Conservation (phyloP, 2,888 invertebrate genomes). For the Cordilura impudica region DNA sequence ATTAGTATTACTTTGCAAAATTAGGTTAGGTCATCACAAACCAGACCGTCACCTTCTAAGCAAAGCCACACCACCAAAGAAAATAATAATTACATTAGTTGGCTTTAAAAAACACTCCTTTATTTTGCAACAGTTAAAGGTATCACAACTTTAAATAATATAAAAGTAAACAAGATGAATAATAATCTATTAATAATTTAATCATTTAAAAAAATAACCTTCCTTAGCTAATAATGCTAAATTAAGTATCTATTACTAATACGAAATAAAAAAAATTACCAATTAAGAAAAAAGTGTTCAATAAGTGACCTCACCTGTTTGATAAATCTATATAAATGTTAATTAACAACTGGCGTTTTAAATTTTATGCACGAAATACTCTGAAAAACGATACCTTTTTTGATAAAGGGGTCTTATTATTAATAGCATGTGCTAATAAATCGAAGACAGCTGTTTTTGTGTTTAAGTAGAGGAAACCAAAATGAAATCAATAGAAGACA, state of each 20-base stretch:
- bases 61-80: not conserved
- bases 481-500: slow-evolving; percentile 8
- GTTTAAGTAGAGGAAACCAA: not conserved
- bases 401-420: not conserved
- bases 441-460: slow-evolving; percentile 27
- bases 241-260: slow-evolving; percentile 26
- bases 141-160: no score
- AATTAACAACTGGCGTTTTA: slow-evolving; percentile 20
- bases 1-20: slow-evolving; percentile 2
- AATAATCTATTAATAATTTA: slow-evolving; percentile 15
- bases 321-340: slow-evolving; percentile 3
- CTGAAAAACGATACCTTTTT: slow-evolving; percentile 22
- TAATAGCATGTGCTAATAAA: slow-evolving; percentile 44
- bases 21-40: slow-evolving; percentile 32
- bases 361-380: slow-evolving; percentile 7
- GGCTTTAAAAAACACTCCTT: slow-evolving; percentile 28
- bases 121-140: not conserved
- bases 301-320: slow-evolving; percentile 21
- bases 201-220: not conserved
- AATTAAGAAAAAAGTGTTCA: not conserved
- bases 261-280: not conserved
- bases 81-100: slow-evolving; percentile 8
- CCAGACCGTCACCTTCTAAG: not conserved
- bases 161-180: not conserved
- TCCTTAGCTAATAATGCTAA: slow-evolving; percentile 9